phyloP scores from a whole-genome alignment of 2,113 vertebrate genomes.

The Mustela lutreola region DNA sequence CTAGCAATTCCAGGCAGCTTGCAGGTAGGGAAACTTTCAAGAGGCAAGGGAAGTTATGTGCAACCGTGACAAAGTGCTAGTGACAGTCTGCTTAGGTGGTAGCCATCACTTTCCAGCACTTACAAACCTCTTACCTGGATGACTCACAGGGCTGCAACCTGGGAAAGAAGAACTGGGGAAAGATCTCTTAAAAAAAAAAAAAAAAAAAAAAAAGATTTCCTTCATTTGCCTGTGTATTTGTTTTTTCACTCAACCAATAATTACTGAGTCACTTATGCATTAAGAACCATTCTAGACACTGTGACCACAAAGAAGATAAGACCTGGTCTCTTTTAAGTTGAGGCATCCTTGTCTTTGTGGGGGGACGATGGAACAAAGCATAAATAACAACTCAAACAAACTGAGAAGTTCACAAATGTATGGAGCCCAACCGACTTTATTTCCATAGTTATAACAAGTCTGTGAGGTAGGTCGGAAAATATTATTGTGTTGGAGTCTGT shows the following conservation, averaged over 20 bases:
- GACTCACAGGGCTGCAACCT: not conserved
- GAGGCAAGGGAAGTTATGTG: not conserved
- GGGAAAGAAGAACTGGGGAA: not conserved
- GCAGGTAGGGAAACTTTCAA: slow-evolving; percentile 19
- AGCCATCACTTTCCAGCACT: not conserved
- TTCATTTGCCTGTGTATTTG: not conserved
- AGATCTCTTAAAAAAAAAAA: not conserved
- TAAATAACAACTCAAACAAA: not conserved
- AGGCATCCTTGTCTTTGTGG: not conserved
- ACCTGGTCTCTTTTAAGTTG: not conserved
- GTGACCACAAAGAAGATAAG: not conserved
- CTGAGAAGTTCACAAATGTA: not conserved
- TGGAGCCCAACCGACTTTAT: not conserved
- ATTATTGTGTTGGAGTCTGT: not conserved
- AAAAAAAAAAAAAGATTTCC: no score
- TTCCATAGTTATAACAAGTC: not conserved
- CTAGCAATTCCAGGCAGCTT: slow-evolving; percentile 27
- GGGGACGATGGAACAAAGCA: not conserved
- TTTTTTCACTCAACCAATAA: not conserved
- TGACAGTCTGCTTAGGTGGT: not conserved
- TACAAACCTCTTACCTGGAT: not conserved
- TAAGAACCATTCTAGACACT: not conserved
- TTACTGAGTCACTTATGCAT: not conserved
- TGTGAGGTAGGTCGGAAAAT: not conserved
- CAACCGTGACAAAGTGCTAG: not conserved